Evolutionary conservation across 2,113 vertebrate species (phyloP).

Genomic region (Mesocricetus auratus): DNA sequence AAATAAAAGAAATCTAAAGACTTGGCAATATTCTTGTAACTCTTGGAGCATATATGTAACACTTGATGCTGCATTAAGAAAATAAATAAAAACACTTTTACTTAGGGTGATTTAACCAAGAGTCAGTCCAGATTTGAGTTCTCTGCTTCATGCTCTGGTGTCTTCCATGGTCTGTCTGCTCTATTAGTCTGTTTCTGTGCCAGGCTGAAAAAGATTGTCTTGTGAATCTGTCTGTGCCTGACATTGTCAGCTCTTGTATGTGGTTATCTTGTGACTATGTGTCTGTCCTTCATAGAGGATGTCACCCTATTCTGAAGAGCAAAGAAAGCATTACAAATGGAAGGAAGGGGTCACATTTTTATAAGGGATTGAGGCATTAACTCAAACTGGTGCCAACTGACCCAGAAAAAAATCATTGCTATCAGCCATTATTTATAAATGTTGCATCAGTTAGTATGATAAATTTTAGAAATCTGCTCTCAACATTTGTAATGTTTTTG

Average conservation of each 20-base stretch:
- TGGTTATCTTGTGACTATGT: not conserved
- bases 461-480: not conserved
- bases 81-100: no score
- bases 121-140: not conserved
- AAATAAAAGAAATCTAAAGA: not conserved
- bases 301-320: not conserved
- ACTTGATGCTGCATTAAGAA: not conserved
- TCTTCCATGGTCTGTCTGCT: rapidly evolving
- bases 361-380: not conserved
- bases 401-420: not conserved
- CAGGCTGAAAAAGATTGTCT: no score
- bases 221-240: not conserved
- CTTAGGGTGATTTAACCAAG: not conserved
- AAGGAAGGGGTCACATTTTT: not conserved
- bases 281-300: no score
- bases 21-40: not conserved
- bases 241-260: not conserved
- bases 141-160: not conserved
- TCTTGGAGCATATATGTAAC: no score
- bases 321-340: not conserved
- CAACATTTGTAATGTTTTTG: not conserved
- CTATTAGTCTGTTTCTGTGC: no score
- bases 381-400: not conserved
- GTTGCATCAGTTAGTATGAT: not conserved
- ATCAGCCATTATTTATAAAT: not conserved